Conservation (phyloP, 2,888 invertebrate genomes). For the Amblyjoppa fuscipennis region DNA sequence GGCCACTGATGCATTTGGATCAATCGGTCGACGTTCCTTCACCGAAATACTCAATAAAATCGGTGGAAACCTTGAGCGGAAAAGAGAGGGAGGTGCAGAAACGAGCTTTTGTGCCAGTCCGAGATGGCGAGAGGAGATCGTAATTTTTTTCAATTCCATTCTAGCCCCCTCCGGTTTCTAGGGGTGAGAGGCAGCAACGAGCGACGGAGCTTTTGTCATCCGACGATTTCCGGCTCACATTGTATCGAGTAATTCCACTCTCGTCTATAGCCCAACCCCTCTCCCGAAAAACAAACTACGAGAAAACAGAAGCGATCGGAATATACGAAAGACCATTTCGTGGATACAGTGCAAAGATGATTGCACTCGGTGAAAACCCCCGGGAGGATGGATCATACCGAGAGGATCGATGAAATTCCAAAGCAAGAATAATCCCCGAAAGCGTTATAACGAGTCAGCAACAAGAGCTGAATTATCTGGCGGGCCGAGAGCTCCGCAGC, state of each 20-base stretch:
- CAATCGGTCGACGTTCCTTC: slow-evolving; percentile 15
- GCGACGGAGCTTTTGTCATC: slow-evolving; percentile 44
- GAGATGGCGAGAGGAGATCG: slow-evolving; percentile 30
- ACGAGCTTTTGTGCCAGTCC: not conserved
- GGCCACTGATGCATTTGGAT: slow-evolving; percentile 17
- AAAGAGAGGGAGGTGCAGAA: not conserved
- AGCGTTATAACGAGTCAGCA: slow-evolving; percentile 67
- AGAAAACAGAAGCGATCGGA: slow-evolving; percentile 26
- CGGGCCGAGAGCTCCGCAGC: slow-evolving; percentile 44
- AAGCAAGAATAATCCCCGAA: slow-evolving; percentile 66
- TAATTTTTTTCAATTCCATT: slow-evolving; percentile 48
- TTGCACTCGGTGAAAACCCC: slow-evolving; percentile 54
- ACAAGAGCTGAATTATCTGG: slow-evolving; percentile 57
- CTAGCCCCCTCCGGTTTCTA: not conserved
- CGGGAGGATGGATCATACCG: slow-evolving; percentile 53
- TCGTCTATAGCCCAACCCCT: slow-evolving; percentile 16
- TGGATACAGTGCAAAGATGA: slow-evolving; percentile 50
- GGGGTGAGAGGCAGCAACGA: not conserved
- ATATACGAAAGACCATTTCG: slow-evolving; percentile 45
- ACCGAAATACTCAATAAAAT: slow-evolving; percentile 32
- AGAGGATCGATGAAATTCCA: slow-evolving; percentile 62
- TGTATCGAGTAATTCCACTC: slow-evolving; percentile 55
- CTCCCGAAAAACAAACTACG: slow-evolving; percentile 41
- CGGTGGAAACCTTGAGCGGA: not conserved
- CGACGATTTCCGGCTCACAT: slow-evolving; percentile 38